A percentile compares a stretch with the other conserved stretches of the same genome.
Evolutionary conservation across 2,797 vertebrate genomes (phyloP).

Genomic region (Catharus ustulatus): DNA sequence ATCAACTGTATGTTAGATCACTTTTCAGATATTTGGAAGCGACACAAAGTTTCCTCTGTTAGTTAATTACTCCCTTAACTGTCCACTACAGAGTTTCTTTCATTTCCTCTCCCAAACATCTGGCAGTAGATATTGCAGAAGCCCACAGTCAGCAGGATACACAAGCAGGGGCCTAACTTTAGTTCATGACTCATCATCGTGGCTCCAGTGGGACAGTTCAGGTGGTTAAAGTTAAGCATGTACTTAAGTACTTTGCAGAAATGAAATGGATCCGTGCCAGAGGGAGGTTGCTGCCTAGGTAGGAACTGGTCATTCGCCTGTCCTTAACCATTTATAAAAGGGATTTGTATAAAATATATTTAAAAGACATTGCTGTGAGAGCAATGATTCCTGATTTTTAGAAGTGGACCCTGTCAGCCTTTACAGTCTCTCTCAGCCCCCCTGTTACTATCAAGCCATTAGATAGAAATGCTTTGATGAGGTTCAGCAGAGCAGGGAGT

Average conservation of each 20-base stretch:
- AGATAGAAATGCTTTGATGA: not conserved
- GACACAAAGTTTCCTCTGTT: conserved; percentile 49
- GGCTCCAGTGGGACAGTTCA: conserved; percentile 59
- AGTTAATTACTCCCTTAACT: conserved; percentile 52
- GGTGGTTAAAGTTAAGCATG: conserved; percentile 56
- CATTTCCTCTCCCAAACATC: conserved; percentile 62
- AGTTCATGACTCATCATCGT: conserved; percentile 36
- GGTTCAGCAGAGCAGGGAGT: not conserved
- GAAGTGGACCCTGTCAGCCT: not conserved
- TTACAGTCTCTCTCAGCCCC: not conserved
- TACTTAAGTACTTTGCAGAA: conserved; percentile 21
- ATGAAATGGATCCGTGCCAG: not conserved
- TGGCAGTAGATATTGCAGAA: conserved; percentile 49
- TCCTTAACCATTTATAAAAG: not conserved
- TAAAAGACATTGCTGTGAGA: not conserved
- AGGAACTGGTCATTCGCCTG: not conserved
- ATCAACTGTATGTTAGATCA: not conserved
- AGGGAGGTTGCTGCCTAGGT: not conserved
- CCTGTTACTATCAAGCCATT: not conserved
- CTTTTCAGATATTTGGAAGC: conserved; percentile 40
- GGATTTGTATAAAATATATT: not conserved
- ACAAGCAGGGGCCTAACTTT: conserved; percentile 50
- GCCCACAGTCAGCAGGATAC: conserved; percentile 45
- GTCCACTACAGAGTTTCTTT: conserved; percentile 56
- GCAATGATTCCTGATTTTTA: not conserved